Percentiles rank a stretch among this genome's conserved stretches.
Conservation (phyloP, 2,113 vertebrate genomes). For the Salvator merianae region DNA sequence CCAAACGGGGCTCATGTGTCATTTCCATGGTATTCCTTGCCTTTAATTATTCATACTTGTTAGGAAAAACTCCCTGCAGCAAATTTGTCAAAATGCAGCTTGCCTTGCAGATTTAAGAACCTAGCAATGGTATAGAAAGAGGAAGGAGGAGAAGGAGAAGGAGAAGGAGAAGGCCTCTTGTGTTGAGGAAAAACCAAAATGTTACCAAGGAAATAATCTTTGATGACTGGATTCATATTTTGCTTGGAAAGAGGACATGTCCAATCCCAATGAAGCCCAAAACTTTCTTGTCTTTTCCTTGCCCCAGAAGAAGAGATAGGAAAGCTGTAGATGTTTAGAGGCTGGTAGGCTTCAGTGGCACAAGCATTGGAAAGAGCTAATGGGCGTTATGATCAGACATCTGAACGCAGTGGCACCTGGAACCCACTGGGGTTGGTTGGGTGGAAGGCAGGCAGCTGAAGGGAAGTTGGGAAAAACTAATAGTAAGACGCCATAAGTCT, state of each 20-base stretch:
- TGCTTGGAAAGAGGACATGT: background rate
- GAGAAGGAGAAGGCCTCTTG: background rate
- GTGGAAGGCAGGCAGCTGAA: too few species aligned
- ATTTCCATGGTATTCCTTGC: background rate
- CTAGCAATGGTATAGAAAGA: background rate
- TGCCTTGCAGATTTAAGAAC: background rate
- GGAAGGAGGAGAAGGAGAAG: background rate
- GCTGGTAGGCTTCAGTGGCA: too few species aligned
- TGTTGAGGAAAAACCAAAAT: background rate
- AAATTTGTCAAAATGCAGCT: background rate
- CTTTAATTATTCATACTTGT: constrained; percentile 11
- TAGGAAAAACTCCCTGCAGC: background rate
- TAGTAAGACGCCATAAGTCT: too few species aligned
- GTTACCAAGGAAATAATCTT: background rate
- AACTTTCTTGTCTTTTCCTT: background rate
- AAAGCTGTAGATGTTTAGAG: too few species aligned
- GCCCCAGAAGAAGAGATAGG: too few species aligned
- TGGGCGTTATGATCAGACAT: too few species aligned
- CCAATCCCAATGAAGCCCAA: background rate
- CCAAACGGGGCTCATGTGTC: background rate
- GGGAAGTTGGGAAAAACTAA: too few species aligned
- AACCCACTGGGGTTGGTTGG: too few species aligned
- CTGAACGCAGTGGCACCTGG: too few species aligned
- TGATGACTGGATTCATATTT: background rate
- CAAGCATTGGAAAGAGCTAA: too few species aligned